Base-by-base conservation (phyloP, 2,797 vertebrate species). In the Rhinoraja longicauda region DNA sequence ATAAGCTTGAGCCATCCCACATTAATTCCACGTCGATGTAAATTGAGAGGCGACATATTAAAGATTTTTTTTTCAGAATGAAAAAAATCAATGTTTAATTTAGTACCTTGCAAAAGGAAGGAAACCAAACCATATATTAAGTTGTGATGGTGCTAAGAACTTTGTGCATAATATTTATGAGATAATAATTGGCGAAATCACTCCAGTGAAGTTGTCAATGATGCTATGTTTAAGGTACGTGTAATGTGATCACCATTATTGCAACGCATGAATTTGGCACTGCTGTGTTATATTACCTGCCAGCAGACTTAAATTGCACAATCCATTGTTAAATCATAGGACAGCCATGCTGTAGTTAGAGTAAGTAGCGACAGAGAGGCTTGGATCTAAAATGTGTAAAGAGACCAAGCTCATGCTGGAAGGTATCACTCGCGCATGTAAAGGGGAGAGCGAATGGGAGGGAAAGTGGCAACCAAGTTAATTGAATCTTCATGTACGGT, bases 41-140 rank as follows among this genome's bases (percentile, higher is more conserved):
- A 84, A 84, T 84, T 53, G 53, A 59, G 24, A 84, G 53, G 9
- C 29, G 57, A 84, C 81, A 84, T 84, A 26, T 59, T 59, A 84
- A 84, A 84, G 21, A 13, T 26, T 76, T 76, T 72, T 76, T 72
- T 76, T 84, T 59, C 8, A 59, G 36, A 84, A 57, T 84, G 53
- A 57, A 57, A 67, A 67, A 84, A 84, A 84, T 84, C 81, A 59
- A 84, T 84, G 53, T 59, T 84, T 84, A 84, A 84, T 15, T 84
- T 59, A 84, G 81, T 84, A 29, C 24, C 59, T 59, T 10, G 10
- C 15, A 45, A n/a, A 53, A 81, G 36, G 39, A 26, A 81, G 78
- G 5, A 81, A 45, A 81, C 45, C 36, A 81, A 81, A 39, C 45
- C 8, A 53, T 26, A 81, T 8, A 24, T 81, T 81, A 81, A 81